Base-by-base conservation (phyloP, 2,113 vertebrate species). In the Rhynchopsitta pachyrhyncha region DNA sequence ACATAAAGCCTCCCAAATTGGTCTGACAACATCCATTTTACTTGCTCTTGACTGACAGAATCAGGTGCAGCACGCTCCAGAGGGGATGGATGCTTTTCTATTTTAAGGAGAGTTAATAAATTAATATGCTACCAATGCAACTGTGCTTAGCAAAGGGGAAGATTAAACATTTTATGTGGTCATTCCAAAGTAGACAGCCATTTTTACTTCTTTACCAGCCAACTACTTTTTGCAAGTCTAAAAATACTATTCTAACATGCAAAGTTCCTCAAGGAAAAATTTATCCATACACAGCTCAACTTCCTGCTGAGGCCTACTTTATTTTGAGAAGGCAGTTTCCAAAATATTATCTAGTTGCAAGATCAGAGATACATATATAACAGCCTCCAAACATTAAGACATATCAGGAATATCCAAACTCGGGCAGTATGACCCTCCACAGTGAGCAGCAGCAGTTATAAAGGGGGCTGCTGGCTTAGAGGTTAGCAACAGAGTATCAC, bases 31-130 rank as follows among this genome's bases (percentile, higher is more conserved):
- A 71, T 44, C 68, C 78, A 86, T 81, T 95, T 92, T 35, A 69
- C 46, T 96, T 47, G 33, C 55, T 86, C 12, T 78, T 96, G 94
- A 97, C 89, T 92, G 96, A 96, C 94, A 95, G 91, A 87, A 96
- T 93, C 95, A 96, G 94, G 78, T 97, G 96, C 81, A 87, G 70
- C 86, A 92, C 33, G 60, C 27, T 89, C 73, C 86, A 92, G 86
- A 87, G 74, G 86, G 47, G 92, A 84, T 28, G 62, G 62, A 93
- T 82, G 66, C 74, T 59, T 84, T 83, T 86, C 95, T 96, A 73
- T 95, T 97, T 95, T 91, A 93, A 90, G 91, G 7, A 62, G n/a
- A 92, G 83, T 93, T 92, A 79, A 89, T 86, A 60, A 31, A 89
- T 92, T 89, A 92, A 93, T 52, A 87, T 73, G 69, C 47, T 82